Percentiles rank a stretch among this genome's conserved stretches.
Evolutionary conservation across 2,797 vertebrate species (phyloP).

Genomic region (Rhinoraja longicauda): DNA sequence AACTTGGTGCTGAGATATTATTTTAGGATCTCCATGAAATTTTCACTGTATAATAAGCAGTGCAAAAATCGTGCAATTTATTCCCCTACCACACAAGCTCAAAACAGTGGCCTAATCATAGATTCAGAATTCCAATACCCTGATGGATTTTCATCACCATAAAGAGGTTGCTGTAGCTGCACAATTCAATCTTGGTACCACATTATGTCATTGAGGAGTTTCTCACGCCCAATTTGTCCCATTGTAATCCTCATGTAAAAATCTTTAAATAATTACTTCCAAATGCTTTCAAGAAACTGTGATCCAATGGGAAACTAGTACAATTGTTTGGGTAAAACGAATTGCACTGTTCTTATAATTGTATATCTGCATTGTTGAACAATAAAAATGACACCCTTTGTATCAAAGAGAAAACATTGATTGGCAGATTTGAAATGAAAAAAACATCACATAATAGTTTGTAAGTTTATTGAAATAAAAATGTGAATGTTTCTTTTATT

Average conservation of each 20-base stretch:
- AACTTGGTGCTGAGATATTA: constrained; percentile 25
- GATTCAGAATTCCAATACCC: constrained; percentile 77
- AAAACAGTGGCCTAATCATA: constrained; percentile 61
- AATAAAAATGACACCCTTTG: constrained; percentile 58
- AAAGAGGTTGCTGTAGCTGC: constrained; percentile 75
- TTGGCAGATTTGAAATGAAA: constrained; percentile 39
- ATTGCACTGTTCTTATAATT: constrained; percentile 76
- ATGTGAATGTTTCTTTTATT: neutral
- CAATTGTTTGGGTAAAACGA: constrained; percentile 85
- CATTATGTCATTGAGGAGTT: constrained; percentile 78
- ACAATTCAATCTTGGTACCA: constrained; percentile 77
- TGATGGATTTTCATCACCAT: constrained; percentile 71
- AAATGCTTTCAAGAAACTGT: constrained; percentile 86
- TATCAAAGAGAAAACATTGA: constrained; percentile 59
- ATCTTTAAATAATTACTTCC: constrained; percentile 97
- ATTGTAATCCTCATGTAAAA: constrained; percentile 84
- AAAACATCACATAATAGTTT: neutral
- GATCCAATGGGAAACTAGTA: constrained; percentile 90
- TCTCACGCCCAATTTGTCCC: constrained; percentile 76
- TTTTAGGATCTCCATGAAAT: constrained; percentile 20
- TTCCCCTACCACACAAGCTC: constrained; percentile 25
- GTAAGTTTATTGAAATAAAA: constrained; percentile 17
- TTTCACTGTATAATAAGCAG: constrained; percentile 29
- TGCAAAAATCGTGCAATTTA: constrained; percentile 31
- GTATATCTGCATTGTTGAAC: constrained; percentile 68